Conservation (phyloP, 2,888 invertebrate species). For the Dioctria linearis region DNA sequence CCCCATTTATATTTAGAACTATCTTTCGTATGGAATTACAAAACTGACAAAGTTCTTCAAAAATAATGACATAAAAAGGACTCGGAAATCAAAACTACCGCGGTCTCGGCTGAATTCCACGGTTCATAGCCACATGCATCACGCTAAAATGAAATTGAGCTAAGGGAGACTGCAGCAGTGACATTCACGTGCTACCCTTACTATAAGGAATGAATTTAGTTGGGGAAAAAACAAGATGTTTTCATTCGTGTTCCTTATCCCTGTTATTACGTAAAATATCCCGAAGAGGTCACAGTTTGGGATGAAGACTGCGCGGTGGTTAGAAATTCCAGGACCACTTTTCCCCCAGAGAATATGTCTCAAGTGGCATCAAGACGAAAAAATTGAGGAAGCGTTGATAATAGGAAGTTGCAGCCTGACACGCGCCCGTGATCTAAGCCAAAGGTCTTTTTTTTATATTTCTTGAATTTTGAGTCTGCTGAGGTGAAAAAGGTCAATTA, state of each 20-base stretch:
- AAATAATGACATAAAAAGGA: neutral
- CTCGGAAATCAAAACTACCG: slow-evolving; percentile 29
- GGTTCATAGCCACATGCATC: slow-evolving; percentile 32
- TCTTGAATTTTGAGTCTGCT: no score
- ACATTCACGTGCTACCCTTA: slow-evolving; percentile 1
- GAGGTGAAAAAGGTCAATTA: no score
- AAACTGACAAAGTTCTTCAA: neutral
- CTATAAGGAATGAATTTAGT: neutral
- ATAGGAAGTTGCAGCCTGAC: slow-evolving; percentile 52
- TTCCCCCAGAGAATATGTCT: slow-evolving; percentile 26
- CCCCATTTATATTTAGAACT: neutral
- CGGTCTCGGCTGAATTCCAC: slow-evolving; percentile 23
- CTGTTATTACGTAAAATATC: slow-evolving; percentile 39
- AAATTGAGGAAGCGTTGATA: slow-evolving; percentile 51
- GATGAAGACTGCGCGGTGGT: slow-evolving; percentile 11
- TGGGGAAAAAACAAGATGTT: slow-evolving; percentile 24
- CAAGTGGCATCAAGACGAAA: slow-evolving; percentile 48
- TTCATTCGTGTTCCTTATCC: slow-evolving; percentile 32
- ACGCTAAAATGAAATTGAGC: slow-evolving; percentile 29
- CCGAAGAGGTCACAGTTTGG: slow-evolving; percentile 26
- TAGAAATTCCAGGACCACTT: neutral
- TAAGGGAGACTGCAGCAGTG: slow-evolving; percentile 18
- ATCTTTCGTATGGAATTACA: neutral
- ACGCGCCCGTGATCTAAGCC: slow-evolving; percentile 54
- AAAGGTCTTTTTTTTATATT: slow-evolving; percentile 53